Conservation (phyloP, 1,140 invertebrate species). For the Glomeris maerens region DNA sequence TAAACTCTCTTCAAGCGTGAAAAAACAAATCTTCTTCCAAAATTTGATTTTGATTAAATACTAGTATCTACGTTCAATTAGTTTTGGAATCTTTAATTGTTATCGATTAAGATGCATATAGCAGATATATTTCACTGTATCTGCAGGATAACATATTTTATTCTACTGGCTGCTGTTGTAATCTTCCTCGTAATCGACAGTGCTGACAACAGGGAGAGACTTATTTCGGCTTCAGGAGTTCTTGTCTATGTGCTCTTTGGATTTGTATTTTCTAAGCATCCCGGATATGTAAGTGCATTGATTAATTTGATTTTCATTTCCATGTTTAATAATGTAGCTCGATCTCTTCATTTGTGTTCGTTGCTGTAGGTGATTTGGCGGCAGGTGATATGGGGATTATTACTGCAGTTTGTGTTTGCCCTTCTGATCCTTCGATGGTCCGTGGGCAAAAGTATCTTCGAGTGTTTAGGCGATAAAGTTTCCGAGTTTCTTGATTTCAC, state of each 20-base stretch:
- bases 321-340: neutral
- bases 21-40: neutral
- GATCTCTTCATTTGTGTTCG: constrained; percentile 10
- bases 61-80: too few species aligned
- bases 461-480: constrained; percentile 56
- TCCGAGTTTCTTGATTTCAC: constrained; percentile 67
- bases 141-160: constrained; percentile 16
- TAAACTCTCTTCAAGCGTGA: too few species aligned
- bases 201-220: constrained; percentile 29
- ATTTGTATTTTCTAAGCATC: constrained; percentile 44
- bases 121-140: too few species aligned
- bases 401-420: constrained; percentile 73
- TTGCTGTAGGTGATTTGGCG: constrained; percentile 50
- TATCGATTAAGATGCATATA: too few species aligned
- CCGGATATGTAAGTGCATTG: constrained; percentile 29
- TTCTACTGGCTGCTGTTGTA: constrained; percentile 34
- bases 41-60: neutral
- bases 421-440: constrained; percentile 71
- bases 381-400: constrained; percentile 61
- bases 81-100: too few species aligned
- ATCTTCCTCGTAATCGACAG: constrained; percentile 51
- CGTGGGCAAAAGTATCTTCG: constrained; percentile 57
- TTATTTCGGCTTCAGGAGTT: constrained; percentile 45
- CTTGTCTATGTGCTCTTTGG: constrained; percentile 33
- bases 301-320: constrained; percentile 2